phyloP scores from a whole-genome alignment of 2,888 invertebrate species.

The Diplazon laetatorius region DNA sequence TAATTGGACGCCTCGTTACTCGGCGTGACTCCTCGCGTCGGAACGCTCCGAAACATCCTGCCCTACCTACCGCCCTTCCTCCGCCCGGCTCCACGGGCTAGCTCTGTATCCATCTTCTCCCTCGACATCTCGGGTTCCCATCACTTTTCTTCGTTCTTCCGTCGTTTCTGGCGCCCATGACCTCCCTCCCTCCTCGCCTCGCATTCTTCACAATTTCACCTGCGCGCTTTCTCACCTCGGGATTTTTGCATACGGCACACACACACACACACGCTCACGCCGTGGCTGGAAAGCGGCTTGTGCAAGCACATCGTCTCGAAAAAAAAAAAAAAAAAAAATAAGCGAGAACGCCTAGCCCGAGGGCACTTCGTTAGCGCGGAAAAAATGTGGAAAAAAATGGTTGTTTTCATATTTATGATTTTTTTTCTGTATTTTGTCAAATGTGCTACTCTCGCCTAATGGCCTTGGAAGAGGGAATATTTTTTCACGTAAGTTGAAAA shows the following conservation, averaged over 20 bases:
- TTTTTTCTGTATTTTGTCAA: constrained; percentile 12
- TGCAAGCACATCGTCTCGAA: constrained; percentile 68
- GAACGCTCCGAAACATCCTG: constrained; percentile 60
- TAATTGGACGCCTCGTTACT: constrained; percentile 79
- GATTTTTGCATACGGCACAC: constrained; percentile 30
- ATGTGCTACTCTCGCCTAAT: constrained; percentile 30
- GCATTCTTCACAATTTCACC: constrained; percentile 56
- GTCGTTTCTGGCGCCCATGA: background rate
- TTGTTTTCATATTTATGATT: constrained; percentile 1
- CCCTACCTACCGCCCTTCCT: constrained; percentile 42
- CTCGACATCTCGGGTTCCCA: constrained; percentile 38
- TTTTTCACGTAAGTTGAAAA: constrained; percentile 28
- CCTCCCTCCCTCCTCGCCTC: background rate
- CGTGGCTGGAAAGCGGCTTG: constrained; percentile 42
- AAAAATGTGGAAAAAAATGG: constrained; percentile 53
- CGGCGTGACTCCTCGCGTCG: constrained; percentile 68
- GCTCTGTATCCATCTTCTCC: constrained; percentile 25
- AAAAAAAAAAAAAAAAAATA: constrained; percentile 53
- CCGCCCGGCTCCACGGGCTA: constrained; percentile 13
- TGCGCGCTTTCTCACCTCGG: constrained; percentile 51
- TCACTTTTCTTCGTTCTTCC: constrained; percentile 49
- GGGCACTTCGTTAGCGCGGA: constrained; percentile 69
- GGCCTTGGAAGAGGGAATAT: constrained; percentile 39
- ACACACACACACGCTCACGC: background rate
- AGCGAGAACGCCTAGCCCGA: constrained; percentile 53